phyloP scores from a whole-genome alignment of 2,113 vertebrate species.

The Petaurus breviceps region DNA sequence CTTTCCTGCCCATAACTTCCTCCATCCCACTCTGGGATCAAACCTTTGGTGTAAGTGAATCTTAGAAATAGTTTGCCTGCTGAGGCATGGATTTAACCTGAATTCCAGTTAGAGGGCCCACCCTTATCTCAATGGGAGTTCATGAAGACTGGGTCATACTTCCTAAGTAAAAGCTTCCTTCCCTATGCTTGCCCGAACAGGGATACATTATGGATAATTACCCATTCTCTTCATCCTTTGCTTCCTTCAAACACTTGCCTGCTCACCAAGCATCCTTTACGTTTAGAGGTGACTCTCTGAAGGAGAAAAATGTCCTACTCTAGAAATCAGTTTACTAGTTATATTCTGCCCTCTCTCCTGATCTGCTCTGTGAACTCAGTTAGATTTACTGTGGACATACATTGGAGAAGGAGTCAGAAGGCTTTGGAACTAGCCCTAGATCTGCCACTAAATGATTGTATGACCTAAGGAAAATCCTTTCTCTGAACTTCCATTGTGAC shows the following conservation, averaged over 20 bases:
- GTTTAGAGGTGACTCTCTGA: neutral
- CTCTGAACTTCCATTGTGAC: neutral
- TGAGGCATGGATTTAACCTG: constrained; percentile 1
- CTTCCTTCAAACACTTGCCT: neutral
- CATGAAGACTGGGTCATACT: neutral
- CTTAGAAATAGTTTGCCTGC: neutral
- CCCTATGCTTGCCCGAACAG: neutral
- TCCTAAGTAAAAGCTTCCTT: neutral
- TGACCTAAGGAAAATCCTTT: neutral
- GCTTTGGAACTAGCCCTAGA: too few relatives aligned
- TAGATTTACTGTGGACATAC: neutral
- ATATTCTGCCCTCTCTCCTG: neutral
- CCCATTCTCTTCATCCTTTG: neutral
- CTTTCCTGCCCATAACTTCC: constrained; percentile 34
- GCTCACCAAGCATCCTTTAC: neutral
- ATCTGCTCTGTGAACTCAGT: neutral
- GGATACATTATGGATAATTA: fast-evolving
- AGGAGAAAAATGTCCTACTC: too few relatives aligned
- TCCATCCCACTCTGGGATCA: neutral
- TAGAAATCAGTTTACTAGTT: neutral
- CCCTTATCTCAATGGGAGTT: neutral
- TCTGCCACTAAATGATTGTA: neutral
- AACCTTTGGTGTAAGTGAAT: constrained; percentile 15
- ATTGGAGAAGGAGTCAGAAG: neutral
- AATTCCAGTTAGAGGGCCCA: neutral